Evolutionary conservation across 2,797 vertebrate species (phyloP), one percentile per base, ranked within the genome.

Genomic region (Anas bernieri): DNA sequence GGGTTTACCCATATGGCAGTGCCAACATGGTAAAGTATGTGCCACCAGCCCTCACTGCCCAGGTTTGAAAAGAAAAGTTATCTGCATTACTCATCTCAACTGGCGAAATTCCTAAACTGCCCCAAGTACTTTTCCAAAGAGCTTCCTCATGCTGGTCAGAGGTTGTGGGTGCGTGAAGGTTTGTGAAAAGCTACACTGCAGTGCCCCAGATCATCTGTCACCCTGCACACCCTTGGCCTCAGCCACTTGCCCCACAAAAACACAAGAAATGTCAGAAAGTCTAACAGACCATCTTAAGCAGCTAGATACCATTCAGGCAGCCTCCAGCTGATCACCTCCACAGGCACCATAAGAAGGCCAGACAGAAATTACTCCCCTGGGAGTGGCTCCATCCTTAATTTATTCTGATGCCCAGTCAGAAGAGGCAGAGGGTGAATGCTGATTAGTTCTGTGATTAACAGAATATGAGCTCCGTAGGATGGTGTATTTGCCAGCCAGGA

Each of bases 21-120:
- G 12, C 56, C 68, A 80, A 35, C 55, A 52, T 45, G 25, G 70
- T 30, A 56, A 50, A 63, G 52, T 3, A 2, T 20, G 46, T 58
- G 31, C 86, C 64, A 45, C 41, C 6, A 1, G 62, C 33, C 17
- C 63, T 28, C 26, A 43, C 62, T 14, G 2, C 0, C 0, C 9
- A 13, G 18, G 3, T 63, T 28, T 35, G 41, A 70, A 85, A 90
- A 52, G 35, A 64, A 62, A 72, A 62, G 4, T 79, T 54, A 33
- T 77, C 66, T 87, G 67, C 15, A 12, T 87, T 88, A 83, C 22
- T 87, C 33, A 88, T 55, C 58, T 90, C 61, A 23, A 35, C 4
- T 39, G 30, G 28, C n/a, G 46, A 58, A 41, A 86, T 68, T 89
- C 66, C 50, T 90, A 14, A 80, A 62, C 41, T 66, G 69, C 55